A percentile compares a stretch with the other conserved stretches of the same genome.
These are phyloP conservation scores for Eupristina koningsbergeri DNA, from an alignment of 1,140 invertebrate species.

Conservation along the genomic window DNA sequence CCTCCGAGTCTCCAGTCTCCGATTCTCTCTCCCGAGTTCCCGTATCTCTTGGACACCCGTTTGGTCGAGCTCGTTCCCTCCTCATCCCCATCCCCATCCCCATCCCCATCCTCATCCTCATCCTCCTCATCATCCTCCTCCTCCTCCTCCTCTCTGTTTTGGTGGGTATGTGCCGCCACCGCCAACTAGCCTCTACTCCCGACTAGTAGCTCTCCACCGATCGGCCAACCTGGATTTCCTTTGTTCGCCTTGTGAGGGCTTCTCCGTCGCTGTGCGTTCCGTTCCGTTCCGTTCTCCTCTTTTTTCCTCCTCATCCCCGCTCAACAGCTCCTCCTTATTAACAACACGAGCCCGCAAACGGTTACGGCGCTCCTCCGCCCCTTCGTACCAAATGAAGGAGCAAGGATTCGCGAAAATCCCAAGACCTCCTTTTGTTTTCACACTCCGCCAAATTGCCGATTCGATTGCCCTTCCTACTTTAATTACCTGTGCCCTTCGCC, in stretches of 20 bases:
- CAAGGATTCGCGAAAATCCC: no score
- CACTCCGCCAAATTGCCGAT: no score
- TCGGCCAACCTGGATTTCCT: slow-evolving; percentile 33
- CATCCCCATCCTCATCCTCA: neutral
- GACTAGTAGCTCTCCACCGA: slow-evolving; percentile 35
- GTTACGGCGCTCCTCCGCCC: no score
- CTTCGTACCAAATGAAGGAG: no score
- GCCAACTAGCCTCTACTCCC: slow-evolving; percentile 11
- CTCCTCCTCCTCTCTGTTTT: slow-evolving; percentile 11
- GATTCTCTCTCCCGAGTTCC: slow-evolving; percentile 48
- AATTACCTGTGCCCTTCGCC: no score
- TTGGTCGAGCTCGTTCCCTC: slow-evolving; percentile 14
- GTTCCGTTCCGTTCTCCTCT: no score
- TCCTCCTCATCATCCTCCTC: neutral
- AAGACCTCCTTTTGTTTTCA: no score
- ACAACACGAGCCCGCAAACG: no score
- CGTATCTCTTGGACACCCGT: slow-evolving; percentile 33
- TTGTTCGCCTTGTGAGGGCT: slow-evolving; percentile 46
- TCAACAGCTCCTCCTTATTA: no score
- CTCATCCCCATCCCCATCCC: no score
- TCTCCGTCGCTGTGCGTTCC: no score
- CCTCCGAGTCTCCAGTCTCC: neutral
- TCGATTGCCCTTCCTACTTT: no score
- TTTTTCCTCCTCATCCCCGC: neutral
- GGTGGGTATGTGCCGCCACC: slow-evolving; percentile 15